Conservation (phyloP, 2,113 vertebrate species). For the Parotia lawesii region DNA sequence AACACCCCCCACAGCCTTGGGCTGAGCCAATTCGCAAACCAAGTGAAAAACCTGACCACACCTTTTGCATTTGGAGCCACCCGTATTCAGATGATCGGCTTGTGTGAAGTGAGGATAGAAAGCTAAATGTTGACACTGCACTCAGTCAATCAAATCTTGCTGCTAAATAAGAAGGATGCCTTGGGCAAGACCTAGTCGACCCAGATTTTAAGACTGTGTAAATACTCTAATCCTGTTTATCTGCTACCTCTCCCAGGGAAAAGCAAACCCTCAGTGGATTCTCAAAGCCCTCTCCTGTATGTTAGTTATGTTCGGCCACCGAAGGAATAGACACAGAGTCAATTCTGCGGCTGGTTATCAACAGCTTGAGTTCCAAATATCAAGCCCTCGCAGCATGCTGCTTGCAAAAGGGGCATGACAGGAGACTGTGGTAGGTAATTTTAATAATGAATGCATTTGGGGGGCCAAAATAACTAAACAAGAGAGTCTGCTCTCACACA, state of each 20-base stretch:
- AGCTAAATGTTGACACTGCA: slow-evolving; percentile 20
- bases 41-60: background rate
- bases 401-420: background rate
- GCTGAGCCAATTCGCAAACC: background rate
- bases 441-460: background rate
- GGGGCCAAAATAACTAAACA: background rate
- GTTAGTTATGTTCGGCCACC: background rate
- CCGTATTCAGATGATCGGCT: background rate
- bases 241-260: background rate
- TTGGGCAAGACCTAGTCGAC: slow-evolving; percentile 35
- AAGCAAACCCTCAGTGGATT: background rate
- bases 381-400: background rate
- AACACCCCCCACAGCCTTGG: background rate
- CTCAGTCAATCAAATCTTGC: slow-evolving; percentile 23
- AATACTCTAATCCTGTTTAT: slow-evolving; percentile 54
- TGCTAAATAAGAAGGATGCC: slow-evolving; percentile 31
- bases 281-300: background rate
- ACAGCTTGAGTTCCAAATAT: background rate
- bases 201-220: slow-evolving; percentile 35
- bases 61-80: background rate
- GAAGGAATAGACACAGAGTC: background rate
- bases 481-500: background rate
- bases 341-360: background rate
- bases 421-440: background rate
- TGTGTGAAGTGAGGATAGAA: background rate